Base-by-base conservation (phyloP, 2,797 vertebrate genomes). In the Tarsius wallacei region DNA sequence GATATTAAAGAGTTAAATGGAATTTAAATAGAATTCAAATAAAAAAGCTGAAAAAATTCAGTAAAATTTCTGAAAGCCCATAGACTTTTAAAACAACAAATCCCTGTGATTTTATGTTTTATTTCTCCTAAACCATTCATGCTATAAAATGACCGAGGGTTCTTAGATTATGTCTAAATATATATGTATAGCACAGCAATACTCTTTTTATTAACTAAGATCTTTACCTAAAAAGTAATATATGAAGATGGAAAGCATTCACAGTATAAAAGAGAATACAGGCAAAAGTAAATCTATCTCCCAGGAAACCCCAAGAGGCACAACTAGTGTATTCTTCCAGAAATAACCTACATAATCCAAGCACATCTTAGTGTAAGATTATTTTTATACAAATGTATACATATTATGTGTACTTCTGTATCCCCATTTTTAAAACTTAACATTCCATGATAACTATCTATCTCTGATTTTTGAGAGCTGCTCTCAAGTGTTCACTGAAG, bases 401-500 rank as follows among this genome's bases (percentile, higher is more conserved):
- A 42, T 90, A 78, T 12, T 71, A 51, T 55, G 22, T 59, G 93
- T 85, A 64, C 8, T 59, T 33, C 22, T 74, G 12, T 16, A 82
- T 22, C n/a, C 11, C 31, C 7, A 68, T n/a, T 94, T 42, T 59
- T 74, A 51, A 93, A 93, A 89, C 59, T 51, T 61, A 88, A 64
- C 26, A 88, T 14, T 73, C n/a, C 53, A 74, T 24, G 42, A 42
- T 42, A 85, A 87, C 8, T 85, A 24, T 57, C 4, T 33, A 78
- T n/a, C n/a, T 70, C 73, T 73, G 33, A 63, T 63, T 90, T 95
- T 51, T 93, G 68, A 77, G 12, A 91, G 71, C 15, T 96, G 28
- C 47, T 97, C 26, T 97, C 26, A 86, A 86, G 80, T 93, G 95
- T 91, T 77, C 74, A 95, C 66, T 76, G 22, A 66, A 96, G 13